phyloP scores from a whole-genome alignment of 2,797 vertebrate genomes.

The Neopelma chrysocephalum region DNA sequence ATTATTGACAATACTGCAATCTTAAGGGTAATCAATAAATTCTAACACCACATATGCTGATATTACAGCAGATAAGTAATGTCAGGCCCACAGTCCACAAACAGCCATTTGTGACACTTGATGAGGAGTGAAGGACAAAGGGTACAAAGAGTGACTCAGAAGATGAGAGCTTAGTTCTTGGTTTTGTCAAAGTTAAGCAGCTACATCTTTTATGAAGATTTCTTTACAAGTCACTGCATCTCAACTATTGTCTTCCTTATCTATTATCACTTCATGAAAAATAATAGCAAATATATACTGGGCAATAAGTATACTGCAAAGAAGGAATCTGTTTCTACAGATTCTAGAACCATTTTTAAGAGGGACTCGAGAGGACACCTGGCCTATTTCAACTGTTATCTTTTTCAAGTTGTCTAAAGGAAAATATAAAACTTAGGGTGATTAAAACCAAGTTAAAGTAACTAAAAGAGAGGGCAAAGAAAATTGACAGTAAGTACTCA shows the following conservation, averaged over 20 bases:
- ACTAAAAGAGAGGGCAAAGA: not conserved
- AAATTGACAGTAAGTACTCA: not conserved
- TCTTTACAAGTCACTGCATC: not conserved
- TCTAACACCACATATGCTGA: not conserved
- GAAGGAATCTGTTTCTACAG: not conserved
- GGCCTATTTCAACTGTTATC: not conserved
- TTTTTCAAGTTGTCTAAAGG: not conserved
- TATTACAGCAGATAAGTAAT: not conserved
- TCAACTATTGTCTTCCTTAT: not conserved
- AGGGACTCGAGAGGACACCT: not conserved
- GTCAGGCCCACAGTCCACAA: not conserved
- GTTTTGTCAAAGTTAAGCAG: not conserved
- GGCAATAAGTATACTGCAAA: not conserved
- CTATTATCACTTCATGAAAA: not conserved
- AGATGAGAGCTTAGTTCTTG: not conserved
- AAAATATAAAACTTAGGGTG: not conserved
- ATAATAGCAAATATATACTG: not conserved
- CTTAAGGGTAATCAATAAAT: not conserved
- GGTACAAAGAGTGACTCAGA: not conserved
- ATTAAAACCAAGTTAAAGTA: not conserved
- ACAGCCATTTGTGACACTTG: not conserved
- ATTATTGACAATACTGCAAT: not conserved
- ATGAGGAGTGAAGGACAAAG: not conserved
- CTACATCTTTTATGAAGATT: not conserved
- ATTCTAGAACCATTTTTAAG: not conserved